Percentiles rank a stretch among this genome's conserved stretches.
Evolutionary conservation across 2,113 vertebrate species (phyloP).

Genomic region (Callipepla californica): DNA sequence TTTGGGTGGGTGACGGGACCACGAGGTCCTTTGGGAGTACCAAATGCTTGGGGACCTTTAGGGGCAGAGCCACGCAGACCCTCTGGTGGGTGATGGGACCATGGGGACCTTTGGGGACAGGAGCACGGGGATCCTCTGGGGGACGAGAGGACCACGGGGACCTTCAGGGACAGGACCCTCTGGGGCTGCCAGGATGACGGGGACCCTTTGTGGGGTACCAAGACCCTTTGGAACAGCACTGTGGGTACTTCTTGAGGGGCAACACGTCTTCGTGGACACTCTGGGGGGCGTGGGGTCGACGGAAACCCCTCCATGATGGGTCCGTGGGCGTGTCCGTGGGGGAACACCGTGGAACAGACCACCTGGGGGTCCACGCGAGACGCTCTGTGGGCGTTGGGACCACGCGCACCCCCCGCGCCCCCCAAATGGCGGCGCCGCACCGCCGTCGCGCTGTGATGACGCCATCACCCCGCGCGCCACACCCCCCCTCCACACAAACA

Average conservation of each 20-base stretch:
- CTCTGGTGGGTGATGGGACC: not conserved
- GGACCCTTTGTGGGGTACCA: not conserved
- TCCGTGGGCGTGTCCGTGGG: too few relatives aligned
- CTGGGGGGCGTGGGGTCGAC: not conserved
- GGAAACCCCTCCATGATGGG: not conserved
- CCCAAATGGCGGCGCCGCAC: not conserved
- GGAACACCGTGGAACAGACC: too few relatives aligned
- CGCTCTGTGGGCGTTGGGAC: too few relatives aligned
- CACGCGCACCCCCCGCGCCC: not conserved
- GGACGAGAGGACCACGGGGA: not conserved
- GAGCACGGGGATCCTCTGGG: not conserved
- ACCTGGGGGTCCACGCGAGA: too few relatives aligned
- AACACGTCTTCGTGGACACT: not conserved
- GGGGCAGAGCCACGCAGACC: not conserved
- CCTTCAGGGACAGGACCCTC: not conserved
- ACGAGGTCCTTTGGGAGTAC: not conserved
- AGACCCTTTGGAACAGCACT: not conserved
- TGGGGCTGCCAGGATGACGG: not conserved
- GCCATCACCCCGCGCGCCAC: fast-evolving
- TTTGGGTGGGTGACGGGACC: not conserved
- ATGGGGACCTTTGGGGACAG: not conserved
- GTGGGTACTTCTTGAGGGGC: not conserved
- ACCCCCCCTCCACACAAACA: not conserved
- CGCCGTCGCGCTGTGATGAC: not conserved
- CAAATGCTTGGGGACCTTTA: not conserved